Evolutionary conservation across 1,140 invertebrate species (phyloP).

Genomic region (Coptotermes formosanus): DNA sequence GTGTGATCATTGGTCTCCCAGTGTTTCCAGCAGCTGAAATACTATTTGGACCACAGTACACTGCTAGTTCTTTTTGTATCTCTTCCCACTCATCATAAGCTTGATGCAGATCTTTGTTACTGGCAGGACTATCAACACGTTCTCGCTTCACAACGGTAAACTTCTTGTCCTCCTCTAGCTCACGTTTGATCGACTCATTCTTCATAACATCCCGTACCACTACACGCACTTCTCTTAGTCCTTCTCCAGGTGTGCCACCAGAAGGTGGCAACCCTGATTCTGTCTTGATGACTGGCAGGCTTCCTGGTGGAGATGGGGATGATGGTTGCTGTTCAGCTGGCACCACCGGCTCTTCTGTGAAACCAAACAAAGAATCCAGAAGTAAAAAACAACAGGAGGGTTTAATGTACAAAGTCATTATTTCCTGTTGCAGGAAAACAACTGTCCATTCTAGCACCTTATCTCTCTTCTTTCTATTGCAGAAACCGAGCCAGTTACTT

Average conservation of each 20-base stretch:
- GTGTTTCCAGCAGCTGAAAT: background rate
- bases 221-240: conserved; percentile 39
- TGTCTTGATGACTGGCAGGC: background rate
- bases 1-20: background rate
- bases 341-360: background rate
- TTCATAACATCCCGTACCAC: conserved; percentile 37
- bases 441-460: background rate
- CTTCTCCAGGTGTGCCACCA: background rate
- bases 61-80: conserved; percentile 64
- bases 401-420: background rate
- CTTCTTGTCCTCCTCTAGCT: conserved; percentile 50
- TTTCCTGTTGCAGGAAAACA: background rate
- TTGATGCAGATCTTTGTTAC: conserved; percentile 28
- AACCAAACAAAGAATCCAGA: background rate
- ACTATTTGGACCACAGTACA: conserved; percentile 42
- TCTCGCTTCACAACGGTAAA: conserved; percentile 49
- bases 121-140: conserved; percentile 31
- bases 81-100: conserved; percentile 68
- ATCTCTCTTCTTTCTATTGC: background rate
- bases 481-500: background rate
- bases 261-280: background rate
- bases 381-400: background rate
- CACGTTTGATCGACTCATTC: conserved; percentile 36
- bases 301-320: background rate
- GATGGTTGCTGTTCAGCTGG: background rate